Conservation (phyloP, 2,888 invertebrate species). For the Eledona agricola region DNA sequence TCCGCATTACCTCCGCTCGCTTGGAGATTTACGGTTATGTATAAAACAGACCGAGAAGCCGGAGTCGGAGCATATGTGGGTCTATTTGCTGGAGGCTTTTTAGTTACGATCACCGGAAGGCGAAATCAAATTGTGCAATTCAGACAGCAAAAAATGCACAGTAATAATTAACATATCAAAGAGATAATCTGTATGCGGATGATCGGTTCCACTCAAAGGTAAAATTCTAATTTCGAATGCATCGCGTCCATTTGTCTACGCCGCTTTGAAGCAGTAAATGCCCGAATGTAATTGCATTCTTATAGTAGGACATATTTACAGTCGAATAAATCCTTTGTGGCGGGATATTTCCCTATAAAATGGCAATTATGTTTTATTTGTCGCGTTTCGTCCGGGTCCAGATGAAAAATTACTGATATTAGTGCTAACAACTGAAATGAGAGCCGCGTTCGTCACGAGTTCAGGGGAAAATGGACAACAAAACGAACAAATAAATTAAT, state of each 20-base stretch:
- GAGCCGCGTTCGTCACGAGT: too few species aligned
- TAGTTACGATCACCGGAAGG: slow-evolving; percentile 3
- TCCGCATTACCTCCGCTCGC: slow-evolving; percentile 16
- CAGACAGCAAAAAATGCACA: slow-evolving; percentile 2
- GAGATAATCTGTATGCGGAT: slow-evolving; percentile 9
- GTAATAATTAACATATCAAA: slow-evolving; percentile 11
- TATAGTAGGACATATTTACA: slow-evolving; percentile 44
- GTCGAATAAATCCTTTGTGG: slow-evolving; percentile 43
- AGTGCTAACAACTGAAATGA: too few species aligned
- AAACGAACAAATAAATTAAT: slow-evolving; percentile 16
- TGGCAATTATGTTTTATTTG: slow-evolving; percentile 34
- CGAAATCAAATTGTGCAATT: slow-evolving; percentile 2
- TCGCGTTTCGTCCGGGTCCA: too few species aligned
- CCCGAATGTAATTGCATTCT: slow-evolving; percentile 44
- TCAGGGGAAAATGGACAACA: too few species aligned
- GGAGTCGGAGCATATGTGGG: slow-evolving; percentile 8
- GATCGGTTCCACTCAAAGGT: slow-evolving; percentile 13
- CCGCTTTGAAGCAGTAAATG: slow-evolving; percentile 43
- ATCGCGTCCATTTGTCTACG: slow-evolving; percentile 41
- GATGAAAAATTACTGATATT: too few species aligned
- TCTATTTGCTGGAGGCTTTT: slow-evolving; percentile 7
- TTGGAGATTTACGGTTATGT: slow-evolving; percentile 30
- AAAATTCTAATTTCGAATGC: slow-evolving; percentile 42
- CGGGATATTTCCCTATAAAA: slow-evolving; percentile 24
- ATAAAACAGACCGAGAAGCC: slow-evolving; percentile 23